Evolutionary conservation across 2,113 vertebrate species (phyloP).

Genomic region (Xenopus borealis): DNA sequence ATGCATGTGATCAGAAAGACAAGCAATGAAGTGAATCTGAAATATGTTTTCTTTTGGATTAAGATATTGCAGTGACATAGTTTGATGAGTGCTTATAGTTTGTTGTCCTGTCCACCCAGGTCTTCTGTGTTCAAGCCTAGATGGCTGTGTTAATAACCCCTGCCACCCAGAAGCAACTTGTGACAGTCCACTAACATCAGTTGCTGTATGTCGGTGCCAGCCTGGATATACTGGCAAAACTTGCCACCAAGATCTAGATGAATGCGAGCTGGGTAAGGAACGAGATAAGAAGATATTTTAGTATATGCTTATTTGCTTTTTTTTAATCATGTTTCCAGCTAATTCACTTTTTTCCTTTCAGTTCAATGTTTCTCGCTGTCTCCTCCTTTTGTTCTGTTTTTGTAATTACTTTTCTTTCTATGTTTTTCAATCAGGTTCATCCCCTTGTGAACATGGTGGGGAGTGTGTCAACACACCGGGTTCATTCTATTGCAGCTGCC

Average conservation of each 20-base stretch:
- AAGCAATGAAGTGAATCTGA: too few species aligned
- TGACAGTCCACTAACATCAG: slow-evolving; percentile 56
- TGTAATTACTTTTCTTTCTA: background rate
- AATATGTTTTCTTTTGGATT: too few species aligned
- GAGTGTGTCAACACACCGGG: slow-evolving; percentile 60
- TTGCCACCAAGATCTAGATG: slow-evolving; percentile 60
- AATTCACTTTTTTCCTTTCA: background rate
- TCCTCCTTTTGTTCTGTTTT: background rate
- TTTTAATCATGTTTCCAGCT: background rate
- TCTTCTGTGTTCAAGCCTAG: slow-evolving; percentile 61
- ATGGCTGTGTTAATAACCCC: slow-evolving; percentile 55
- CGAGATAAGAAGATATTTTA: background rate
- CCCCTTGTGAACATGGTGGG: slow-evolving; percentile 58
- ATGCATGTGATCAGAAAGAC: too few species aligned
- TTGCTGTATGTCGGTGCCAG: slow-evolving; percentile 58
- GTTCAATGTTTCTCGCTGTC: background rate
- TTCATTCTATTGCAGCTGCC: slow-evolving; percentile 60
- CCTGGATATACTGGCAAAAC: slow-evolving; percentile 57
- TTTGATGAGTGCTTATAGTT: too few species aligned
- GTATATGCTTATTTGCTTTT: too few species aligned
- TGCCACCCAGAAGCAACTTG: slow-evolving; percentile 59
- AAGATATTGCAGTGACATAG: too few species aligned
- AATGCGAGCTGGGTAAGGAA: slow-evolving; percentile 61
- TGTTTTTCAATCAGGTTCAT: slow-evolving; percentile 44
- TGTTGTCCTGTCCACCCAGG: slow-evolving; percentile 43